Evolutionary conservation across 2,797 vertebrate genomes (phyloP), one percentile per base, ranked within the genome.

Genomic region (Coendou prehensilis): DNA sequence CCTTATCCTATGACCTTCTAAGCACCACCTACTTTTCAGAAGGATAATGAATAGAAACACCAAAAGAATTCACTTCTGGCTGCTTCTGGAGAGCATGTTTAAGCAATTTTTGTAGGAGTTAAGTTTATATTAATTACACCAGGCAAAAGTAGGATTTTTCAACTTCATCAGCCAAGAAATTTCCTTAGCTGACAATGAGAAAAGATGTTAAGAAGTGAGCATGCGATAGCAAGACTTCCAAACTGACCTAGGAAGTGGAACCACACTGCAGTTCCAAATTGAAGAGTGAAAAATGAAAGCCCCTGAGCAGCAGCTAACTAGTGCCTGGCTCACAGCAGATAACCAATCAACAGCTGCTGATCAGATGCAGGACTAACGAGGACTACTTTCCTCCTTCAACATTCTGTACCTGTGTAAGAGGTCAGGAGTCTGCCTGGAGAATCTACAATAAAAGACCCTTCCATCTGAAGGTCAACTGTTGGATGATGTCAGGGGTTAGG

Each of bases 1-100:
- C 98, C 98, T 99, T 99, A 99, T 99, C 99, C 99, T 99, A 98
- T 98, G 98, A 99, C 99, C 99, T 99, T 98, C 98, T 98, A 98
- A 98, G 98, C 98, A 98, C 98, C 98, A 98, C 98, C 99, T 99
- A 98, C 98, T 99, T 99, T 99, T 98, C 98, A 98, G 98, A 98
- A 98, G 98, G 98, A 98, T 99, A 98, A 98, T 98, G 98, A 98
- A 98, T 95, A 98, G 97, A 98, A 98, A 98, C 98, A 98, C 97
- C 88, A 98, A 98, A 98, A 98, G 97, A 98, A 97, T 97, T 98
- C 97, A 98, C 97, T 98, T 98, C 97, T 98, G 90, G 94, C 96
- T 95, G 94, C 96, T 96, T 90, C 81, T 41, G 81, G 87, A 85
- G 47, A 96, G 91, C 45, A 82, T 1, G 8, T 73, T 97, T 89